These are phyloP conservation scores for Zaprionus camerounensis DNA, from an alignment of 1,140 invertebrate genomes.

Conservation along the genomic window DNA sequence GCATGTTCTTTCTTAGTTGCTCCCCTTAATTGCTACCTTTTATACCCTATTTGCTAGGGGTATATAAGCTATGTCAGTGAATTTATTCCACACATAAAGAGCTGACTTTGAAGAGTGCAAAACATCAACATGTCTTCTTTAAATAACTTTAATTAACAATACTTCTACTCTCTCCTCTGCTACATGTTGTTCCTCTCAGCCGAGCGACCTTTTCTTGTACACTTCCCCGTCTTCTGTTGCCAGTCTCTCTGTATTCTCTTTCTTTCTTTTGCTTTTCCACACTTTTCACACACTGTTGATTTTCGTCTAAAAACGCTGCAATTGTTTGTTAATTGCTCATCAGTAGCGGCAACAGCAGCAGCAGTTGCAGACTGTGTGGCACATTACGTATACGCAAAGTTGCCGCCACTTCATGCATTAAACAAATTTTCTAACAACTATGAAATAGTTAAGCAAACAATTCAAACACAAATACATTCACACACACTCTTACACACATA, in stretches of 20 bases:
- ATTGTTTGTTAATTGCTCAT: constrained; percentile 82
- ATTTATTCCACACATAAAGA: not conserved
- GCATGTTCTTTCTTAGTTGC: no score
- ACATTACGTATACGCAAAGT: constrained; percentile 76
- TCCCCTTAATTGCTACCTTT: no score
- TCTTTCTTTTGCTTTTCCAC: constrained; percentile 4
- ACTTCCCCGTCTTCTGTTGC: constrained; percentile 14
- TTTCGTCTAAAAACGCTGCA: constrained; percentile 66
- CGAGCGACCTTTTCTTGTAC: not conserved
- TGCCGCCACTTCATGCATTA: constrained; percentile 74
- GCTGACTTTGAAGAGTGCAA: not conserved
- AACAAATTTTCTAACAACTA: constrained; percentile 75
- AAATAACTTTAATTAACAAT: not conserved
- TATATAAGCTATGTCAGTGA: no score
- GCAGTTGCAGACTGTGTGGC: constrained; percentile 46
- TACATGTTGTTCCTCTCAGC: not conserved
- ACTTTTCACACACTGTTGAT: constrained; percentile 52
- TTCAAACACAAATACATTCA: constrained; percentile 16
- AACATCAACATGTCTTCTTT: not conserved
- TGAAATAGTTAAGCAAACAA: constrained; percentile 61
- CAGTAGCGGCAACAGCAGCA: constrained; percentile 45
- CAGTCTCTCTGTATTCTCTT: constrained; percentile 6
- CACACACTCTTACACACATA: not conserved
- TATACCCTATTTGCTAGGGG: no score
- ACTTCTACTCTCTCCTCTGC: not conserved